Conservation (phyloP, 2,797 vertebrate genomes). For the Cygnus olor region DNA sequence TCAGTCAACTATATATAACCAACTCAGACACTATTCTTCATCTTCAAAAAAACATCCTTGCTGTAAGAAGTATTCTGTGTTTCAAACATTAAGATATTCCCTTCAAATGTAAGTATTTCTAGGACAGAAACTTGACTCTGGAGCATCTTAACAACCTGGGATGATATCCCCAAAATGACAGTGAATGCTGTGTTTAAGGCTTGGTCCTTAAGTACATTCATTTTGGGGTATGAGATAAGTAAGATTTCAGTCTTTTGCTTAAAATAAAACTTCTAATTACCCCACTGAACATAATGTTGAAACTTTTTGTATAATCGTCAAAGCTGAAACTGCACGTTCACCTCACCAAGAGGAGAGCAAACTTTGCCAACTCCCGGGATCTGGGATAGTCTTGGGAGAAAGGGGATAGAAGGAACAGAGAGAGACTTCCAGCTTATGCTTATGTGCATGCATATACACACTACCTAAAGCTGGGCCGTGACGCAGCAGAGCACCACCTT, state of each 20-base stretch:
- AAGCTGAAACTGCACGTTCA: background rate
- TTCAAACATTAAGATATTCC: background rate
- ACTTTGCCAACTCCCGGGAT: background rate
- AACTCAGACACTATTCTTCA: background rate
- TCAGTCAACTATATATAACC: background rate
- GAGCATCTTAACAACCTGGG: background rate
- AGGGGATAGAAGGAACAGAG: background rate
- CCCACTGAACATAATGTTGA: background rate
- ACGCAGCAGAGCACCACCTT: background rate
- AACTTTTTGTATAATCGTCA: background rate
- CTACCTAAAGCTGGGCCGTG: background rate
- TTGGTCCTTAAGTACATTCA: background rate
- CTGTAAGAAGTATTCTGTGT: background rate
- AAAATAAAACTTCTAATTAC: background rate
- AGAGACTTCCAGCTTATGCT: background rate
- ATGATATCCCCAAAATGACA: background rate
- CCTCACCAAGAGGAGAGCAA: background rate
- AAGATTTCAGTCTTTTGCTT: background rate
- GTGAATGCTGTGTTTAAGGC: background rate
- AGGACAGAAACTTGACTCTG: background rate
- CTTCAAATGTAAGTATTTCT: background rate
- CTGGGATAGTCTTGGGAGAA: background rate
- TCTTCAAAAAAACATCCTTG: background rate
- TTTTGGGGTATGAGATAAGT: background rate
- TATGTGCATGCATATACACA: rapidly evolving